These are phyloP conservation scores for Crypturellus tataupa DNA, from an alignment of 2,797 vertebrate genomes.

Conservation along the genomic window DNA sequence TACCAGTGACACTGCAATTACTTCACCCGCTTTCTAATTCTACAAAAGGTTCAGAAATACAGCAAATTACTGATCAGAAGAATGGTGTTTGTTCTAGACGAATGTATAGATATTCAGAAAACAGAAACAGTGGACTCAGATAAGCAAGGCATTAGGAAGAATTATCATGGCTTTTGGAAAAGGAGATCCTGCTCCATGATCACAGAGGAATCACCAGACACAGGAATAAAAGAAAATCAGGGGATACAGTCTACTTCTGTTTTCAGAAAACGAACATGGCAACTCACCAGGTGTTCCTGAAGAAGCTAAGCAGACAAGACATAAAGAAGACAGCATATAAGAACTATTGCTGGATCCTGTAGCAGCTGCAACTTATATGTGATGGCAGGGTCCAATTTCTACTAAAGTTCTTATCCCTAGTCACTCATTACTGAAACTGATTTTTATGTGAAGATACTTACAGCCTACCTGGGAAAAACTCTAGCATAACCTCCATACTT, in stretches of 20 bases:
- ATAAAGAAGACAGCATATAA: not conserved
- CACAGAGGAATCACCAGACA: conserved; percentile 1
- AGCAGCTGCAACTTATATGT: not conserved
- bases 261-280: not conserved
- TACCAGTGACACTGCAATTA: not conserved
- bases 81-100: not conserved
- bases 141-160: not conserved
- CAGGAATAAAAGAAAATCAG: not conserved
- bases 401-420: not conserved
- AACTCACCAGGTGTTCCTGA: not conserved
- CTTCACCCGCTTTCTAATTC: not conserved
- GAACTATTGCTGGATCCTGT: not conserved
- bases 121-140: not conserved
- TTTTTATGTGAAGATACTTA: not conserved
- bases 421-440: not conserved
- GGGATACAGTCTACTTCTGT: not conserved
- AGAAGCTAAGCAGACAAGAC: not conserved
- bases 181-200: not conserved
- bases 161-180: not conserved
- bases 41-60: not conserved
- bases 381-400: not conserved
- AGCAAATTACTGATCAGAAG: conserved; percentile 6
- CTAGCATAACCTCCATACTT: not conserved
- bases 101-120: not conserved
- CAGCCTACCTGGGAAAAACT: not conserved